Conservation (phyloP, 2,797 vertebrate species). For the Rhinogobio ventralis region DNA sequence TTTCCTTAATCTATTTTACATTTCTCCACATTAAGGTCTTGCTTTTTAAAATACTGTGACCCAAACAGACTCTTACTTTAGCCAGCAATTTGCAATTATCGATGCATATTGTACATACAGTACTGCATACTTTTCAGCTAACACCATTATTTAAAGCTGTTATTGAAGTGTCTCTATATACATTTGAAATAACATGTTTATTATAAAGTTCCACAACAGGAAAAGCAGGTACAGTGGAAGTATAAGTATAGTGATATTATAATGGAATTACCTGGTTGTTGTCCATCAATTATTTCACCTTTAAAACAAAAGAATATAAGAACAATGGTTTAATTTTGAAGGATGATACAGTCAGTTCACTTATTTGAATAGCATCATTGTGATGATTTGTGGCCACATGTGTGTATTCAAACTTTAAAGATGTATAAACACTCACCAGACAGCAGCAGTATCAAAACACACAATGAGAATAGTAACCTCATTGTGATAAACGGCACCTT, state of each 20-base stretch:
- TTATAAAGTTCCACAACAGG: neutral
- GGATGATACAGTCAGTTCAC: neutral
- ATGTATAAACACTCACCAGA: constrained; percentile 11
- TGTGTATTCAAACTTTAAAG: neutral
- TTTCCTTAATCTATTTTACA: neutral
- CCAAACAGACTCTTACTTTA: neutral
- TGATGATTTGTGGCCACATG: neutral
- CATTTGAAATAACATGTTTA: neutral
- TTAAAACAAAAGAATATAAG: neutral
- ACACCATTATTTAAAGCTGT: neutral
- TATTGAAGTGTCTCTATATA: neutral
- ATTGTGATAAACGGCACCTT: neutral
- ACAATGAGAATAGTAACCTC: constrained; percentile 23
- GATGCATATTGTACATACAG: neutral
- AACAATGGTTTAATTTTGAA: neutral
- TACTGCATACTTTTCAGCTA: neutral
- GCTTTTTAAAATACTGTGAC: neutral
- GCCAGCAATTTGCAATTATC: neutral
- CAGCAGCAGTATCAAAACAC: constrained; percentile 7
- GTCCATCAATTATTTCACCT: constrained; percentile 3
- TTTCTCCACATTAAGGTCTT: neutral
- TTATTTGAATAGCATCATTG: neutral
- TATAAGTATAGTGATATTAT: neutral
- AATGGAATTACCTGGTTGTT: neutral
- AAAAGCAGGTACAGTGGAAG: neutral